A percentile compares a stretch with the other conserved stretches of the same genome.
These are phyloP conservation scores for Cenopis cana DNA, from an alignment of 2,888 invertebrate genomes.

Conservation along the genomic window DNA sequence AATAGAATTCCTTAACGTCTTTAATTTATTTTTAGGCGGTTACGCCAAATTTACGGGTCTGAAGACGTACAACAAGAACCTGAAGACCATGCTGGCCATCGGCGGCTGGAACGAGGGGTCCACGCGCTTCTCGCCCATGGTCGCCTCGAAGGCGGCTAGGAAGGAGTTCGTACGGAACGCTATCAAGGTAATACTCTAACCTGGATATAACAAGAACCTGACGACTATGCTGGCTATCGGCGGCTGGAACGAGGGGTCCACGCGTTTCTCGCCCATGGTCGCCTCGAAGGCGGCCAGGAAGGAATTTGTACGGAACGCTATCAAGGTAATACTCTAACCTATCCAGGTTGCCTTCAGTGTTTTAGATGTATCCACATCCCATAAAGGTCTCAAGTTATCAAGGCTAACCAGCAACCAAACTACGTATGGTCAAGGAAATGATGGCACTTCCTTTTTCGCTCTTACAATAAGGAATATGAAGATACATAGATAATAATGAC, in stretches of 20 bases:
- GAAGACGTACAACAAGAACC: slow-evolving; percentile 95
- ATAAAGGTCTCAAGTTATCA: neutral
- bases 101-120: slow-evolving; percentile 98
- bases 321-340: slow-evolving; percentile 85
- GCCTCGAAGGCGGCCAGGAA: slow-evolving; percentile 90
- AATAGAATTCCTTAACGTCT: no score
- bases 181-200: slow-evolving; percentile 86
- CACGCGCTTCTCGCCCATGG: slow-evolving; percentile 93
- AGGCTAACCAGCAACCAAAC: neutral
- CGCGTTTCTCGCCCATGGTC: slow-evolving; percentile 94
- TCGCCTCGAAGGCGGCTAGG: slow-evolving; percentile 90
- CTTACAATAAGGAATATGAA: no score
- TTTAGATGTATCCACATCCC: no score
- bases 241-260: slow-evolving; percentile 97
- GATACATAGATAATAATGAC: no score
- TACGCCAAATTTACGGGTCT: slow-evolving; percentile 97
- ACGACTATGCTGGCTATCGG: slow-evolving; percentile 86
- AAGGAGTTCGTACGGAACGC: slow-evolving; percentile 93
- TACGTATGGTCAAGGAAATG: neutral
- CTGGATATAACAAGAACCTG: slow-evolving; percentile 64
- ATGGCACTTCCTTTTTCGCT: no score
- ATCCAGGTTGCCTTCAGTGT: no score
- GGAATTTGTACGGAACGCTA: slow-evolving; percentile 92
- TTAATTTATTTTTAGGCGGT: slow-evolving; percentile 89
- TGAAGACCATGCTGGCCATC: slow-evolving; percentile 96